phyloP scores from a whole-genome alignment of 2,888 invertebrate genomes.

The Idaea biselata region DNA sequence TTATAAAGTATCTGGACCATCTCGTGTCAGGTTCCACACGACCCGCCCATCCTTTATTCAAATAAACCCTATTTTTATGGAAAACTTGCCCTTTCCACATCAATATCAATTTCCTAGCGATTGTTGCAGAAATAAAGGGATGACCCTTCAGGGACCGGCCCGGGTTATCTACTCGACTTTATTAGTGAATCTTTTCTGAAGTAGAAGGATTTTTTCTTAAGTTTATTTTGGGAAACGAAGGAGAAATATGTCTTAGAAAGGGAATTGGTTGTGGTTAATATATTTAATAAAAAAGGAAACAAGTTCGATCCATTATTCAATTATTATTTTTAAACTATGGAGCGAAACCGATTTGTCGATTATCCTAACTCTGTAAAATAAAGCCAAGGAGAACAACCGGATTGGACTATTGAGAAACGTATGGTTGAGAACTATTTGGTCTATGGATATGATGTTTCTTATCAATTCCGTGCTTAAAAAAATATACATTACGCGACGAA shows the following conservation, averaged over 20 bases:
- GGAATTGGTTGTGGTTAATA: background rate
- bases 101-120: slow-evolving; percentile 80
- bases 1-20: slow-evolving; percentile 67
- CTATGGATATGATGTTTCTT: too few species aligned
- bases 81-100: slow-evolving; percentile 79
- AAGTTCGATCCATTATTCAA: slow-evolving; percentile 27
- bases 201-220: slow-evolving; percentile 20
- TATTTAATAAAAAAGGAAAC: slow-evolving; percentile 6
- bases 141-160: slow-evolving; percentile 75
- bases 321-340: too few species aligned
- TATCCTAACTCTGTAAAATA: too few species aligned
- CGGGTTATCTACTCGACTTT: slow-evolving; percentile 71
- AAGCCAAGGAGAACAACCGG: too few species aligned
- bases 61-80: slow-evolving; percentile 82
- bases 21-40: slow-evolving; percentile 62
- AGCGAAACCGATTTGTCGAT: too few species aligned
- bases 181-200: slow-evolving; percentile 65
- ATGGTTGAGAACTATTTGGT: too few species aligned
- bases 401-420: too few species aligned
- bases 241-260: background rate
- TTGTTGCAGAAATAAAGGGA: slow-evolving; percentile 80
- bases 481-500: too few species aligned
- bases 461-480: too few species aligned
- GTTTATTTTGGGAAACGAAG: background rate
- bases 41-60: slow-evolving; percentile 78